These are phyloP conservation scores for Heliangelus exortis DNA, from an alignment of 2,797 vertebrate genomes.

Conservation along the genomic window DNA sequence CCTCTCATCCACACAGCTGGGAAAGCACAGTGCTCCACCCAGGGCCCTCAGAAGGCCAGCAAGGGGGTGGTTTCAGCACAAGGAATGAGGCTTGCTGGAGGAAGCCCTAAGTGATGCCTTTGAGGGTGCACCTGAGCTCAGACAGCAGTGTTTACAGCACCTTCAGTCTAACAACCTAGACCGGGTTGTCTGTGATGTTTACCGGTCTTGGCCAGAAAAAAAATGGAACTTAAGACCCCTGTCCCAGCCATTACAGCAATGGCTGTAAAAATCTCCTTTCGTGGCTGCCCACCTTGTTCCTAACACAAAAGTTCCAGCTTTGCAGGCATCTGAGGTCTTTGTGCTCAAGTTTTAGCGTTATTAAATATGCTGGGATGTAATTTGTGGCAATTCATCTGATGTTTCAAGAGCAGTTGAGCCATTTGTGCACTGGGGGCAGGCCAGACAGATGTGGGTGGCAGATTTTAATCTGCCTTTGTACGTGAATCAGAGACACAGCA, in stretches of 20 bases:
- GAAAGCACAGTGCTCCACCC: not conserved
- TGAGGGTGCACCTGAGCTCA: not conserved
- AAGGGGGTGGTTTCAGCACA: not conserved
- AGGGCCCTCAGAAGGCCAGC: fast-evolving
- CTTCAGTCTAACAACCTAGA: not conserved
- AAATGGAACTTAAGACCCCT: not conserved
- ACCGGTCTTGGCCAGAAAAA: not conserved
- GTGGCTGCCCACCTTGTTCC: not conserved
- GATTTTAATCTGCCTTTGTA: conserved; percentile 43
- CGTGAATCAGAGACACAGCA: conserved; percentile 6
- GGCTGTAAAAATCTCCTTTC: not conserved
- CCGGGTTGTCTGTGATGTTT: not conserved
- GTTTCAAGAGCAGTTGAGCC: conserved; percentile 3
- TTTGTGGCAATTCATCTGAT: not conserved
- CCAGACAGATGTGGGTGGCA: conserved; percentile 61
- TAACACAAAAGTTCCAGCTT: not conserved
- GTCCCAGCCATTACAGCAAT: fast-evolving
- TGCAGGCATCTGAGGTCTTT: not conserved
- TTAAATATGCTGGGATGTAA: not conserved
- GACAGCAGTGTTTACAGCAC: not conserved
- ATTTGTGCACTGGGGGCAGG: not conserved
- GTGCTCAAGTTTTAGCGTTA: not conserved
- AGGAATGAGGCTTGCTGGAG: not conserved
- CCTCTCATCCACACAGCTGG: not conserved
- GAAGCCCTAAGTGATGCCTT: not conserved